phyloP scores from a whole-genome alignment of 2,888 invertebrate genomes.

The Ophioninae sp. region DNA sequence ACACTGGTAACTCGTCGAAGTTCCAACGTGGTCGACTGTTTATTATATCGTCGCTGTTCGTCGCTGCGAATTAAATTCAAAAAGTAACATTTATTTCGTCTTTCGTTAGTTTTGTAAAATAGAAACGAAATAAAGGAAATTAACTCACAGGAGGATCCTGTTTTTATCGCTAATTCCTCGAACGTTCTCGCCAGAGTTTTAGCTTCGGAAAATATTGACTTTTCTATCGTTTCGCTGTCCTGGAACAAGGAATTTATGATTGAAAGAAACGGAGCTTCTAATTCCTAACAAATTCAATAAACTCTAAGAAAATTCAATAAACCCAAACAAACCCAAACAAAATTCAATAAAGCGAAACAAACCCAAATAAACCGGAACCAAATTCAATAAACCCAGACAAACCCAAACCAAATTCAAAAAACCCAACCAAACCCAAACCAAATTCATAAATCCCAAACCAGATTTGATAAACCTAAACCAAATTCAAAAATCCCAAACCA shows the following conservation, averaged over 20 bases:
- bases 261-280: slow-evolving; percentile 11
- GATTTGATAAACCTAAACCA: slow-evolving; percentile 55
- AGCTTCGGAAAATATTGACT: slow-evolving; percentile 71
- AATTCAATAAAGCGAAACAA: slow-evolving; percentile 3
- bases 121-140: neutral
- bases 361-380: slow-evolving; percentile 63
- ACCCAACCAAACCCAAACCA: neutral
- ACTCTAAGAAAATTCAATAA: slow-evolving; percentile 18
- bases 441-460: too few species aligned
- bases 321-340: neutral
- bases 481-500: slow-evolving; percentile 16
- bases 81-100: neutral
- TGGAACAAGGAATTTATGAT: slow-evolving; percentile 36
- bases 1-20: slow-evolving; percentile 72
- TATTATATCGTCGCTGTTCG: slow-evolving; percentile 70
- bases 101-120: neutral
- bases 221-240: slow-evolving; percentile 54
- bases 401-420: neutral
- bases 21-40: slow-evolving; percentile 69
- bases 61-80: slow-evolving; percentile 35
- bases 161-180: slow-evolving; percentile 70
- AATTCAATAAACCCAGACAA: neutral
- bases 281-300: neutral
- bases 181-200: slow-evolving; percentile 73
- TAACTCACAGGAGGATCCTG: slow-evolving; percentile 71